Evolutionary conservation across 2,113 vertebrate genomes (phyloP), one percentile per base, ranked within the genome.

Genomic region (Datnioides undecimradiatus): DNA sequence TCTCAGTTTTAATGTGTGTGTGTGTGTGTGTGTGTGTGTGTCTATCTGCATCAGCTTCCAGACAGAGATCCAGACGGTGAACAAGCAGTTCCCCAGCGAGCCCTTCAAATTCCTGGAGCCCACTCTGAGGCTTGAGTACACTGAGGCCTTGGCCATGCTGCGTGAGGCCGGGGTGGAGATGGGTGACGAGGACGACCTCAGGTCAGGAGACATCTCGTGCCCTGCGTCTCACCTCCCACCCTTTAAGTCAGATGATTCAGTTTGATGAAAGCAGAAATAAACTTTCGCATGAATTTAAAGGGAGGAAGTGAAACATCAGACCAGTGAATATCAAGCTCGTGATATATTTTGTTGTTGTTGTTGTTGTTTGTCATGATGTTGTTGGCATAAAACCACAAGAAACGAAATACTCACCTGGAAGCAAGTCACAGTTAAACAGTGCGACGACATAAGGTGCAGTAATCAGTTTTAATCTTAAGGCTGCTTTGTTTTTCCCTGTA

Each of bases 81-180:
- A 93, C 91, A 99, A 96, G 84, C 98, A 99, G 89, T 99, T 95
- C 75, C 96, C 97, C 0, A 97, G 97, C 65, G 98, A 99, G 84
- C 97, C 97, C 2, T 99, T 99, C 91, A 99, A 97, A 87, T 99
- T 99, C 92, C 93, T 99, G 95, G 98, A 99, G 91, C 98, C 98
- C 45, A 98, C 97, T 6, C 95, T 99, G 90, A 96, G 97, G 82
- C 93, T 99, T 88, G 98, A 99, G 71, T 99, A 96, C 88, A 87
- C 85, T 5, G 98, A 99, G 90, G 98, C 83, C 2, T 72, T 99
- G 84, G 97, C 98, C 83, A 97, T 99, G 96, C 96, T 99, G 52
- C 94, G 73, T 1, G 95, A 97, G 89, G 97, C 98, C 17, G 98
- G 98, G 13, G 94, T 99, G 69, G 97, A 99, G 91, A 99, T 99